Evolutionary conservation across 2,113 vertebrate genomes (phyloP).

Genomic region (Antigone vipio): DNA sequence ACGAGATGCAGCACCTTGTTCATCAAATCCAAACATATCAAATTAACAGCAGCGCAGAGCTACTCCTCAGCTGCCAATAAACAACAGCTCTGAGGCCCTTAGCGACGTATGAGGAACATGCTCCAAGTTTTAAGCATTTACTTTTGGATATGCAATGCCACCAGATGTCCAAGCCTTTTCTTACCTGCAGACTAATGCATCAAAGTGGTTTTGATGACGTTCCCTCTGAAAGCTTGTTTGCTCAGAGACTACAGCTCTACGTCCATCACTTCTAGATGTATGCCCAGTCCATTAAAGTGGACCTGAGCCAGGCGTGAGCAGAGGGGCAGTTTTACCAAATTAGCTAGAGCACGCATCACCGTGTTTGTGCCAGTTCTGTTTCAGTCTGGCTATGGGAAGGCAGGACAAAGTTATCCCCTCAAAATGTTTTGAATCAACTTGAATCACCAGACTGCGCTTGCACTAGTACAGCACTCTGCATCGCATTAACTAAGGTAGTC

Average conservation of each 20-base stretch:
- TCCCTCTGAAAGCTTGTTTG: neutral
- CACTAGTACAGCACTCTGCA: neutral
- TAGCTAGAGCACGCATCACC: neutral
- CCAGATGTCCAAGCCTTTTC: neutral
- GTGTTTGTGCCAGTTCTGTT: neutral
- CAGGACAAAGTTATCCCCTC: neutral
- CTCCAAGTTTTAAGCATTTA: neutral
- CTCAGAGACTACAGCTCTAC: neutral
- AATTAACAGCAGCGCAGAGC: neutral
- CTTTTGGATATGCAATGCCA: neutral
- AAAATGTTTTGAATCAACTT: neutral
- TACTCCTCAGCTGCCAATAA: neutral
- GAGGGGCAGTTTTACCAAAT: neutral
- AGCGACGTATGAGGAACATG: rapidly evolving
- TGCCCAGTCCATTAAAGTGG: neutral
- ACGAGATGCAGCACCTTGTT: neutral
- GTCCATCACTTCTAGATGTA: neutral
- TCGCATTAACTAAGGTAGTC: neutral
- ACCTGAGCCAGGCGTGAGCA: neutral
- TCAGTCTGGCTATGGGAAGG: neutral
- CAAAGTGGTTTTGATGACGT: neutral
- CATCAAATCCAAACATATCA: neutral
- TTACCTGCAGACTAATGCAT: neutral
- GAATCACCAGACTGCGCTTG: neutral
- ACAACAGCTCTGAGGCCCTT: neutral